Evolutionary conservation across 2,113 vertebrate genomes (phyloP).

Genomic region (Shinisaurus crocodilurus): DNA sequence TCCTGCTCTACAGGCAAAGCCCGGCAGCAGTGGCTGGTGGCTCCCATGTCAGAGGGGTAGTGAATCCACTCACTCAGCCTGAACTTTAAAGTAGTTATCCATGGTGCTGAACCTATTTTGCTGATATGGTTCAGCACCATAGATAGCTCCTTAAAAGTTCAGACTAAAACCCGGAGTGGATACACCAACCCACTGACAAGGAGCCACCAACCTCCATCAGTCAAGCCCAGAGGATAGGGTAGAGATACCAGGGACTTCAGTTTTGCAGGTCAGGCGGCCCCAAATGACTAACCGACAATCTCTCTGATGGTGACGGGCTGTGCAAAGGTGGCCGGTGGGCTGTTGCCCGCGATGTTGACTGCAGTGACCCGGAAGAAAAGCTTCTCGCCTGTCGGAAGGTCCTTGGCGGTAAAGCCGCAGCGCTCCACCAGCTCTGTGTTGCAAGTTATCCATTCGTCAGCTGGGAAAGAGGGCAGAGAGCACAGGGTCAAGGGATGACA

Average conservation of each 20-base stretch:
- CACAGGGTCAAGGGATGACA: not conserved
- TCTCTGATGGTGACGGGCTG: conserved; percentile 88
- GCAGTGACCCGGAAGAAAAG: conserved; percentile 85
- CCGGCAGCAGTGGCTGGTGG: too few relatives aligned
- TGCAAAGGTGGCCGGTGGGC: conserved; percentile 75
- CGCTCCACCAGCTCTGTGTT: conserved; percentile 78
- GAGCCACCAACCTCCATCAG: too few relatives aligned
- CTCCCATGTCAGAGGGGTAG: too few relatives aligned
- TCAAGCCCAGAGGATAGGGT: not conserved
- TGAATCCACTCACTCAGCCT: too few relatives aligned
- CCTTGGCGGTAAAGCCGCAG: conserved; percentile 81
- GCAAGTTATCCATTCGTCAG: conserved; percentile 81
- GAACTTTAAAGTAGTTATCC: too few relatives aligned
- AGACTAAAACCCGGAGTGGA: too few relatives aligned
- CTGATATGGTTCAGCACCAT: too few relatives aligned
- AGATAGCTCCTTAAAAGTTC: too few relatives aligned
- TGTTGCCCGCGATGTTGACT: conserved; percentile 87
- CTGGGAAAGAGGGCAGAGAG: conserved; percentile 58
- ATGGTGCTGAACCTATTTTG: too few relatives aligned
- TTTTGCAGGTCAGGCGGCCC: not conserved
- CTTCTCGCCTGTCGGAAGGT: conserved; percentile 85
- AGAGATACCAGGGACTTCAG: not conserved
- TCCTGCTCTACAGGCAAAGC: not conserved
- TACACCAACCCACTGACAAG: too few relatives aligned
- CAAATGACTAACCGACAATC: conserved; percentile 82